Percentiles rank a stretch among this genome's conserved stretches.
Conservation (phyloP, 2,113 vertebrate species). For the Sinocyclocheilus grahami region DNA sequence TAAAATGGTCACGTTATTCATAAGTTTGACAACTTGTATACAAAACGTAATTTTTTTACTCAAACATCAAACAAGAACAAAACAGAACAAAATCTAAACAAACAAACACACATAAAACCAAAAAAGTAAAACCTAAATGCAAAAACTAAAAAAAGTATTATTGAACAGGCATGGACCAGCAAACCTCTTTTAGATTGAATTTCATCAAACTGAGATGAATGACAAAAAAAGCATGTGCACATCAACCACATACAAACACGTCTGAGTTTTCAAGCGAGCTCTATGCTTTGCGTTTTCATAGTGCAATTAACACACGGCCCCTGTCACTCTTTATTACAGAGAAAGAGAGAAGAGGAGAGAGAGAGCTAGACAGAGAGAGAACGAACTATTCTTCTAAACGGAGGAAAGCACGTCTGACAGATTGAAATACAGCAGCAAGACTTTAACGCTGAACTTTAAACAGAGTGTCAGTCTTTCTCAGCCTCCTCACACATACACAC, state of each 20-base stretch:
- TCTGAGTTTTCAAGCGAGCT: constrained; percentile 48
- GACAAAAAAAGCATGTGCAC: neutral
- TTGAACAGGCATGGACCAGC: neutral
- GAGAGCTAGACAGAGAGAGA: constrained; percentile 75
- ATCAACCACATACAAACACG: constrained; percentile 46
- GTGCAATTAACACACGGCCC: constrained; percentile 65
- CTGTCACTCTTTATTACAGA: constrained; percentile 82
- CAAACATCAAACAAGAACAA: neutral
- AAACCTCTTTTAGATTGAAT: neutral
- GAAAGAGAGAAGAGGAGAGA: constrained; percentile 46
- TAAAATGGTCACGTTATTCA: no score
- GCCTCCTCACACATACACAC: constrained; percentile 55
- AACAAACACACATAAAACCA: neutral
- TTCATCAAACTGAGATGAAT: neutral
- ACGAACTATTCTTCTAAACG: constrained; percentile 89
- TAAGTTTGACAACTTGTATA: neutral
- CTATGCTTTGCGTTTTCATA: constrained; percentile 53
- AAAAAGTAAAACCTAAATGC: no score
- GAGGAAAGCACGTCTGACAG: constrained; percentile 93
- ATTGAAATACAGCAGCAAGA: constrained; percentile 91
- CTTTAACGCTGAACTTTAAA: constrained; percentile 89
- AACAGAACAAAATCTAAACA: neutral
- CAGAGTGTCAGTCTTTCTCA: constrained; percentile 69
- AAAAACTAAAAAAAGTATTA: neutral
- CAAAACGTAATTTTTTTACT: neutral